These are phyloP conservation scores for Romanogobio albipinnatus DNA, from an alignment of 2,113 vertebrate species.

Conservation along the genomic window DNA sequence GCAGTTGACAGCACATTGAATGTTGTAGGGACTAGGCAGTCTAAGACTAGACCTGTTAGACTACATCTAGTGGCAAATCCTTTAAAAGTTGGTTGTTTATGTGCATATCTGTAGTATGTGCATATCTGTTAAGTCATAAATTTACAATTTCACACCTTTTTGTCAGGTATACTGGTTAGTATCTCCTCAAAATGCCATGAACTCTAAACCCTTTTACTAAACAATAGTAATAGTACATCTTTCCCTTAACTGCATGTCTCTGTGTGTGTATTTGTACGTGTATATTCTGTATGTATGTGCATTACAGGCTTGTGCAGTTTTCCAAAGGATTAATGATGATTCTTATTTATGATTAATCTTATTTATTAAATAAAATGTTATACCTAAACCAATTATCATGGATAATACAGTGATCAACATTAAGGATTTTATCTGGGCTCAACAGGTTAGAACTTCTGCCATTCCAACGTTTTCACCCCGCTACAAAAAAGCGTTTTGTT, in stretches of 20 bases:
- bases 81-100: conserved; percentile 5
- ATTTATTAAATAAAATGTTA: no score
- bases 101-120: neutral
- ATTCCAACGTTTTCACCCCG: neutral
- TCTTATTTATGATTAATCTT: neutral
- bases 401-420: neutral
- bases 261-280: conserved; percentile 38
- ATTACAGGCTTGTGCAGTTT: conserved; percentile 49
- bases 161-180: neutral
- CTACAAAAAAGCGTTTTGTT: no score
- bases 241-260: conserved; percentile 41
- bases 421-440: neutral
- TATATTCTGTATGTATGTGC: conserved; percentile 33
- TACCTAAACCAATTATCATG: no score
- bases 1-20: neutral
- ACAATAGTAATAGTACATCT: conserved; percentile 22
- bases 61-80: neutral
- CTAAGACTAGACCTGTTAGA: neutral
- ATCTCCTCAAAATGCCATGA: conserved; percentile 16
- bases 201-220: neutral
- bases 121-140: neutral
- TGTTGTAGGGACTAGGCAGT: neutral
- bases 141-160: neutral
- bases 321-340: neutral
- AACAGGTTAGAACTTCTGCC: neutral